Percentiles rank a stretch among this genome's conserved stretches.
These are phyloP conservation scores for Pangasius djambal DNA, from an alignment of 2,797 vertebrate genomes.

Conservation along the genomic window DNA sequence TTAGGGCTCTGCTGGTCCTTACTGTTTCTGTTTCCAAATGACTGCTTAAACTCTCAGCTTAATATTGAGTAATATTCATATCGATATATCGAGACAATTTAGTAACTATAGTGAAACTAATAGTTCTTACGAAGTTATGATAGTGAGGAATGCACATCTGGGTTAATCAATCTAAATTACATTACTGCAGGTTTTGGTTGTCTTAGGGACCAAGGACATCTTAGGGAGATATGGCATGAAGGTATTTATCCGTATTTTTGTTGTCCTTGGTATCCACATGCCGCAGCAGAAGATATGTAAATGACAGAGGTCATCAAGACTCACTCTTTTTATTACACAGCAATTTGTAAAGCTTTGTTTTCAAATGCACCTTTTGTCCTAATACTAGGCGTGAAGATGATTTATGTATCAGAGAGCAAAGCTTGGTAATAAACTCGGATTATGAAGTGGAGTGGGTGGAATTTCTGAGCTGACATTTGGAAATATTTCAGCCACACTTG, in stretches of 20 bases:
- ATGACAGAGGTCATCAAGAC: background rate
- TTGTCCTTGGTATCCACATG: background rate
- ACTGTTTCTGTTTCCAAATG: background rate
- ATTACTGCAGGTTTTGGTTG: background rate
- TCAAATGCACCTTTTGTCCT: constrained; percentile 46
- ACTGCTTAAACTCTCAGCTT: background rate
- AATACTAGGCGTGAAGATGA: constrained; percentile 53
- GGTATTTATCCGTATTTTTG: background rate
- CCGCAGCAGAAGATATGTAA: constrained; percentile 1
- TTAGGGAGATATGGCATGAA: background rate
- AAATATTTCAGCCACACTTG: constrained; percentile 52
- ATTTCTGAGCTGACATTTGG: constrained; percentile 58
- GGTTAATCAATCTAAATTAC: background rate
- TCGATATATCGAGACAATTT: too few relatives aligned
- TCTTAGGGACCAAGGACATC: background rate
- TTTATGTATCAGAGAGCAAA: constrained; percentile 52
- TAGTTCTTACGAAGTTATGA: background rate
- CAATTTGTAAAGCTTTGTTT: constrained; percentile 50
- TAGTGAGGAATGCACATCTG: background rate
- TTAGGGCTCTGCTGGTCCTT: background rate
- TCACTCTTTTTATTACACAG: constrained; percentile 23
- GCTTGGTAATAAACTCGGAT: constrained; percentile 59
- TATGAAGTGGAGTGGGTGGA: constrained; percentile 58
- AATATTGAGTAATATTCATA: background rate
- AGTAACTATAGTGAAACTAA: background rate